A percentile compares a stretch with the other conserved stretches of the same genome.
These are phyloP conservation scores for Perccottus glenii DNA, from an alignment of 2,113 vertebrate genomes.

Conservation along the genomic window DNA sequence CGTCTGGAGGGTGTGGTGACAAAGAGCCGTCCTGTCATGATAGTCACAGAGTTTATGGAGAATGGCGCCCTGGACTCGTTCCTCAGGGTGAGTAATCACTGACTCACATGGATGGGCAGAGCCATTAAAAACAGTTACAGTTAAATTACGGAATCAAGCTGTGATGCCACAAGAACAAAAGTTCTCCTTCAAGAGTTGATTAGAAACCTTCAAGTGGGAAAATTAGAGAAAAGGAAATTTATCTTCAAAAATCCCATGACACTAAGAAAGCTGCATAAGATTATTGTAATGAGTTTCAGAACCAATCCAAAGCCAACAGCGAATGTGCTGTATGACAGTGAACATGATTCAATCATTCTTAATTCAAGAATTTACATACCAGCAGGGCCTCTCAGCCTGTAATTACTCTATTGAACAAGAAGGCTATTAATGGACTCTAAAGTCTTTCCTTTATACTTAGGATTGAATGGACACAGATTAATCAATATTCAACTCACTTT, in stretches of 20 bases:
- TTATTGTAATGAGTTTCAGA: conserved; percentile 38
- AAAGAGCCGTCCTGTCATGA: conserved; percentile 98
- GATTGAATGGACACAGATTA: conserved; percentile 62
- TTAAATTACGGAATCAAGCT: not conserved
- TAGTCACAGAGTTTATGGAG: conserved; percentile 99
- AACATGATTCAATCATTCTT: conserved; percentile 44
- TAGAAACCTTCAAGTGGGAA: conserved; percentile 4
- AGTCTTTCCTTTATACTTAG: conserved; percentile 53
- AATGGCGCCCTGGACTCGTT: conserved; percentile 97
- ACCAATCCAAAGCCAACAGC: conserved; percentile 23
- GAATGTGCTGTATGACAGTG: conserved; percentile 53
- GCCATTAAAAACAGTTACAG: not conserved
- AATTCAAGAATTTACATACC: conserved; percentile 44
- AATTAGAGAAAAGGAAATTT: conserved; percentile 37
- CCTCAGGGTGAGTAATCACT: conserved; percentile 85
- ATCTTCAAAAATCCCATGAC: conserved; percentile 25
- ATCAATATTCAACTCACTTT: conserved; percentile 79
- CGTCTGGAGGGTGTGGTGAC: conserved; percentile 96
- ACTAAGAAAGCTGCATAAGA: conserved; percentile 19
- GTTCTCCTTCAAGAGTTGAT: conserved; percentile 4
- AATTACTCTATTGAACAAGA: conserved; percentile 56
- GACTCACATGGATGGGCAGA: not conserved
- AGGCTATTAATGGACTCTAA: conserved; percentile 62
- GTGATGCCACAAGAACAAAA: not conserved
- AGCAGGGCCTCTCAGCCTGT: conserved; percentile 34